A percentile compares a stretch with the other conserved stretches of the same genome.
phyloP scores from a whole-genome alignment of 2,888 invertebrate genomes.

The Homarus gammarus region DNA sequence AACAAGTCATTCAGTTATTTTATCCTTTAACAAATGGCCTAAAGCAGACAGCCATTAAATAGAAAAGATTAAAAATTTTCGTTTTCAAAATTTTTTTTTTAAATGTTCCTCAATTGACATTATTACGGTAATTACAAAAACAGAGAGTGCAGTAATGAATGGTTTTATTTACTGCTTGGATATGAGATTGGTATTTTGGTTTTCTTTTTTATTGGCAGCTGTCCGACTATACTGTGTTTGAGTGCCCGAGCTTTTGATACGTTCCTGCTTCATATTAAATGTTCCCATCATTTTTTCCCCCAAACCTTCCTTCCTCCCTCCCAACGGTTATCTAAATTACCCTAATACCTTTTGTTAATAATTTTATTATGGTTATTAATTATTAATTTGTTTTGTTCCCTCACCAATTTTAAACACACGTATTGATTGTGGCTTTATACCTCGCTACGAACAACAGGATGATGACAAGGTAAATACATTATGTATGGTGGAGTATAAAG shows the following conservation, averaged over 20 bases:
- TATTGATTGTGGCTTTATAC: conserved; percentile 52
- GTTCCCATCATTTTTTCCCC: neutral
- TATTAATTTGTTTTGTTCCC: conserved; percentile 39
- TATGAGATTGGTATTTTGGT: too few relatives aligned
- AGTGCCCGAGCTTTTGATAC: neutral
- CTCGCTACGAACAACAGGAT: conserved; percentile 56
- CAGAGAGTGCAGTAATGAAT: too few relatives aligned
- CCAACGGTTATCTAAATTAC: neutral
- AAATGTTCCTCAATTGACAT: too few relatives aligned
- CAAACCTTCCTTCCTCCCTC: neutral
- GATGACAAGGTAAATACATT: conserved; percentile 52
- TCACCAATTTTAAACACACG: conserved; percentile 21
- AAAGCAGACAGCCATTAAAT: too few relatives aligned
- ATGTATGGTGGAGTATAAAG: neutral
- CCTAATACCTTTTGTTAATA: neutral
- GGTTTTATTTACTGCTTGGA: too few relatives aligned
- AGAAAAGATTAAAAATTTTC: too few relatives aligned
- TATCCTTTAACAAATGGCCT: too few relatives aligned
- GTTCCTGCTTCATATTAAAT: neutral
- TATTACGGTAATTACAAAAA: too few relatives aligned
- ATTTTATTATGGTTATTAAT: conserved; percentile 38
- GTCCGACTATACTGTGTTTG: too few relatives aligned
- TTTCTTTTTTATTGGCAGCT: too few relatives aligned
- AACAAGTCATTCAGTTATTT: too few relatives aligned
- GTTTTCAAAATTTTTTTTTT: too few relatives aligned